phyloP scores from a whole-genome alignment of 2,888 invertebrate genomes.

The Coelinius sp. region DNA sequence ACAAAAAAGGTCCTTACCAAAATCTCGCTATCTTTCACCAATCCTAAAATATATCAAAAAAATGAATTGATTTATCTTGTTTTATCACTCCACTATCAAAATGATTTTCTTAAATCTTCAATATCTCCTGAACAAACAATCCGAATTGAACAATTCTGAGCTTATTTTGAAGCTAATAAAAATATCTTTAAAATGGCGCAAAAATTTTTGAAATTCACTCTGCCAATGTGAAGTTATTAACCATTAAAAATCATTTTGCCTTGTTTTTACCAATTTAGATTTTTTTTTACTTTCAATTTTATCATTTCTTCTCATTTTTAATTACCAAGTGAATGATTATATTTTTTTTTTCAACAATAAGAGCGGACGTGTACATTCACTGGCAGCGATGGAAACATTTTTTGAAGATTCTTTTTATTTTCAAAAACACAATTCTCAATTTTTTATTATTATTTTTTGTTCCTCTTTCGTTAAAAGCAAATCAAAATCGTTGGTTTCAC shows the following conservation, averaged over 20 bases:
- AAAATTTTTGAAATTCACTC: neutral
- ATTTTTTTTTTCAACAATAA: neutral
- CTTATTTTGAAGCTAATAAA: neutral
- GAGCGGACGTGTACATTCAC: slow-evolving; percentile 10
- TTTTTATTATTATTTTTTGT: neutral
- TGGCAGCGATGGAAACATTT: neutral
- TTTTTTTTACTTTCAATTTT: slow-evolving; percentile 7
- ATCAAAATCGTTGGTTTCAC: neutral
- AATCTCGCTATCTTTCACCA: no score
- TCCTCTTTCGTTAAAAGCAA: neutral
- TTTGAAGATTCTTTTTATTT: neutral
- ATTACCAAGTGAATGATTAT: neutral
- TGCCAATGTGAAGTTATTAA: neutral
- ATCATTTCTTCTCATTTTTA: neutral
- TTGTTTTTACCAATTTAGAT: neutral
- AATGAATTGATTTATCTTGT: no score
- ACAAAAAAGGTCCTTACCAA: no score
- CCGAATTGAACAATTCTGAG: neutral
- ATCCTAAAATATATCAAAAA: no score
- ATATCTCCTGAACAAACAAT: neutral
- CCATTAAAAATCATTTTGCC: neutral
- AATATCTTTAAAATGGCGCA: neutral
- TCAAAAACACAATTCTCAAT: neutral
- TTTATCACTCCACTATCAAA: no score
- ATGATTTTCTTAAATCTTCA: neutral